Conservation (phyloP, 2,113 vertebrate genomes). For the Tenebrosternarchus preto region DNA sequence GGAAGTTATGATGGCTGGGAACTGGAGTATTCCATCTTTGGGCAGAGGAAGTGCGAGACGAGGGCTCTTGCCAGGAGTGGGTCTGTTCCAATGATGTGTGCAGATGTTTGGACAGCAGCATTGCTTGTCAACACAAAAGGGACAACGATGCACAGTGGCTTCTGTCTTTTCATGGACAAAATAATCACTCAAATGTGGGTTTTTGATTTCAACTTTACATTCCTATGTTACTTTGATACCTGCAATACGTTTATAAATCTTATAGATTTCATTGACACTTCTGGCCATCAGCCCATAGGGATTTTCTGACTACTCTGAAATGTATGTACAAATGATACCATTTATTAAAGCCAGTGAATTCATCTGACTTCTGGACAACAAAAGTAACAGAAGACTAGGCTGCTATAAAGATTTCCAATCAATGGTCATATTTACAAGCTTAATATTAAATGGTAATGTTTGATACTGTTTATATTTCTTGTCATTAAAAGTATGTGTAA, state of each 20-base stretch:
- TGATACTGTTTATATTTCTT: no score
- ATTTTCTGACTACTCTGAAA: background rate
- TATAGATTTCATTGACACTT: background rate
- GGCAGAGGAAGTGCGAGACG: conserved; percentile 35
- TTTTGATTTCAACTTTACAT: conserved; percentile 6
- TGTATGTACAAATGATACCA: background rate
- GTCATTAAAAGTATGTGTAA: no score
- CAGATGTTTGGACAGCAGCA: conserved; percentile 39
- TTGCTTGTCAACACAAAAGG: conserved; percentile 47
- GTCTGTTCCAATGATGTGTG: conserved; percentile 47
- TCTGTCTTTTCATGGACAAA: conserved; percentile 45
- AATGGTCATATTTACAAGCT: no score
- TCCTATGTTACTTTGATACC: conserved; percentile 9
- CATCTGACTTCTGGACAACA: no score
- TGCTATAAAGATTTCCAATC: no score
- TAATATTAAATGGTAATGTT: no score
- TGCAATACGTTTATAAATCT: background rate
- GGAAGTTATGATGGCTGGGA: conserved; percentile 44
- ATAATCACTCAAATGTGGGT: background rate
- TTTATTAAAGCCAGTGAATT: background rate
- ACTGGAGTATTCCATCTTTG: conserved; percentile 51
- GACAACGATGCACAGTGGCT: conserved; percentile 46
- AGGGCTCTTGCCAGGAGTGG: conserved; percentile 36
- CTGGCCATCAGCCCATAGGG: background rate
- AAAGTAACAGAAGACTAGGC: no score